Percentiles rank a stretch among this genome's conserved stretches.
Evolutionary conservation across 2,113 vertebrate species (phyloP).

Genomic region (Petroica traversi): DNA sequence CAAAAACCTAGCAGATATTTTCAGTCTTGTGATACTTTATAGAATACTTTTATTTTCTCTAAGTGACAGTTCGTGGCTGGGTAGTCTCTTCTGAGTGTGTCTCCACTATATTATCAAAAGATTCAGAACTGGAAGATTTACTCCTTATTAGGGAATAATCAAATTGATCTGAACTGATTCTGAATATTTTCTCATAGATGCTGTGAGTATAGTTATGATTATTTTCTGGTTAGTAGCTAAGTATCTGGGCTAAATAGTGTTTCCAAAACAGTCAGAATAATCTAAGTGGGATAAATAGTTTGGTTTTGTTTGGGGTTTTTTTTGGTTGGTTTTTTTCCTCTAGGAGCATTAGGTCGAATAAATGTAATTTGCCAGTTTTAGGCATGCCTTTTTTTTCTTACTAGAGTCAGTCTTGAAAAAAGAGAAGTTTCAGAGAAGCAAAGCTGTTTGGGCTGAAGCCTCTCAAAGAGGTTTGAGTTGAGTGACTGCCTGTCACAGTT

Average conservation of each 20-base stretch:
- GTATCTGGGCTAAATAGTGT: neutral
- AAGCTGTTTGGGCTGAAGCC: neutral
- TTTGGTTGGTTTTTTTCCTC: neutral
- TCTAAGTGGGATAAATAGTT: neutral
- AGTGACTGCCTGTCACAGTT: neutral
- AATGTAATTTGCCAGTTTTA: neutral
- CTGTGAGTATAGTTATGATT: neutral
- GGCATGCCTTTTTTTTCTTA: neutral
- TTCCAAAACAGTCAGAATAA: neutral
- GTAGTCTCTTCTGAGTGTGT: neutral
- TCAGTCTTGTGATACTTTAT: neutral
- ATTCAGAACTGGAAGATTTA: neutral
- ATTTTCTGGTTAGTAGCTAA: neutral
- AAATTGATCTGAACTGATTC: neutral
- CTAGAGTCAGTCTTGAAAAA: neutral
- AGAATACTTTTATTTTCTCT: neutral
- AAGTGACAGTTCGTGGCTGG: neutral
- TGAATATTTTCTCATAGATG: neutral
- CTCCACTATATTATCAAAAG: neutral
- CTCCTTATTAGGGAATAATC: neutral
- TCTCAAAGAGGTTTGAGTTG: neutral
- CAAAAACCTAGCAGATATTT: neutral
- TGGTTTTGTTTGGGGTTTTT: accelerated
- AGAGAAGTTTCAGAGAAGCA: neutral
- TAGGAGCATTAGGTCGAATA: neutral